These are phyloP conservation scores for Drosophila lacicola DNA, from an alignment of 2,888 invertebrate genomes.

Conservation along the genomic window DNA sequence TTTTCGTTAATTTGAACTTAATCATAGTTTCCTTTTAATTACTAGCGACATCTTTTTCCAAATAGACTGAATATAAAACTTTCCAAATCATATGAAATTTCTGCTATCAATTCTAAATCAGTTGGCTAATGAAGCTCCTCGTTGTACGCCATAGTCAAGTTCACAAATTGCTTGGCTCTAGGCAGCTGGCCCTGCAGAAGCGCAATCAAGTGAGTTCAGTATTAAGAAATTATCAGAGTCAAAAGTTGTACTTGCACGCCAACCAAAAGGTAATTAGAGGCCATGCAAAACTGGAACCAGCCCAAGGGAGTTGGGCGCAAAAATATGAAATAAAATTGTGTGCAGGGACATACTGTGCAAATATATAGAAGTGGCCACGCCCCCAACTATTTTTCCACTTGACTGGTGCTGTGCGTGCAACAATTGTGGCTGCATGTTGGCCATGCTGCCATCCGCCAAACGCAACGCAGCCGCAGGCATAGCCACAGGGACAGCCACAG, in stretches of 20 bases:
- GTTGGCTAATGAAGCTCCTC: constrained; percentile 20
- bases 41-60: constrained; percentile 2
- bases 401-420: constrained; percentile 64
- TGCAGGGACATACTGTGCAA: constrained; percentile 22
- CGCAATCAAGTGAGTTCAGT: constrained; percentile 43
- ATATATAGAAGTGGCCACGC: constrained; percentile 34
- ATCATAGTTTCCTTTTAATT: neutral
- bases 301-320: neutral
- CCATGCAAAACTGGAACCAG: constrained; percentile 49
- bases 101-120: constrained; percentile 22
- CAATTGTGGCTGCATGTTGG: constrained; percentile 73
- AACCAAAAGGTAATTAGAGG: constrained; percentile 63
- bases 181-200: constrained; percentile 8
- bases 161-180: constrained; percentile 5
- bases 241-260: constrained; percentile 49
- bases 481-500: constrained; percentile 9
- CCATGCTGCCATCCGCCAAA: constrained; percentile 53
- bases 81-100: constrained; percentile 20
- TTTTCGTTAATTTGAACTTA: neutral
- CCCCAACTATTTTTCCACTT: constrained; percentile 58
- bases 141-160: constrained; percentile 6
- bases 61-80: constrained; percentile 8
- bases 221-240: constrained; percentile 69
- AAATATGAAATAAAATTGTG: constrained; percentile 49
- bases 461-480: constrained; percentile 63